phyloP scores from a whole-genome alignment of 1,140 invertebrate genomes.

The Chymomyza costata region DNA sequence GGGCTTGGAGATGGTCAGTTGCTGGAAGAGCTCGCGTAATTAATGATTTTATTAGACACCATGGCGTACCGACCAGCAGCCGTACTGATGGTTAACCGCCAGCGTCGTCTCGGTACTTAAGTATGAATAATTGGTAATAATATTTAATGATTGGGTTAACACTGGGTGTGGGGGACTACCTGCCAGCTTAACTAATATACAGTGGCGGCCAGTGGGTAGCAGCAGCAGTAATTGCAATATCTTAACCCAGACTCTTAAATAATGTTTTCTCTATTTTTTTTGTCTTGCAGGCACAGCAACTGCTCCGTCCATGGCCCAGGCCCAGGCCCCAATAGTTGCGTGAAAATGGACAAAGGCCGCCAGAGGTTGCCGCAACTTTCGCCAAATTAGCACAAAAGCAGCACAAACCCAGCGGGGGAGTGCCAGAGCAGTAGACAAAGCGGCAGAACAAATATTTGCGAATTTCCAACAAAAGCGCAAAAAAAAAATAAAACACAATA shows the following conservation, averaged over 20 bases:
- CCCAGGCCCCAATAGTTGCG: constrained; percentile 39
- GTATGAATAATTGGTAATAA: constrained; percentile 74
- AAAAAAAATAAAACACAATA: constrained; percentile 6
- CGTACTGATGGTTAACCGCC: constrained; percentile 21
- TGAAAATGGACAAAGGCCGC: constrained; percentile 69
- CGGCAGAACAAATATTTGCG: constrained; percentile 52
- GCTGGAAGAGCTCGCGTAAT: constrained; percentile 38
- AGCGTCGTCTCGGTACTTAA: constrained; percentile 58
- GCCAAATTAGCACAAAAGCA: constrained; percentile 55
- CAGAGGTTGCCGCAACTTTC: constrained; percentile 56
- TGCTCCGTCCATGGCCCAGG: constrained; percentile 61
- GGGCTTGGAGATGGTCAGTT: constrained; percentile 17
- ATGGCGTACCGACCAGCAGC: constrained; percentile 36
- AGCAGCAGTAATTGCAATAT: constrained; percentile 43
- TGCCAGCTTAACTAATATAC: constrained; percentile 23
- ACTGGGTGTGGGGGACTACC: constrained; percentile 37
- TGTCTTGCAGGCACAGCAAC: constrained; percentile 11
- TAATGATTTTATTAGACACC: constrained; percentile 73
- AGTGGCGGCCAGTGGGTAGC: constrained; percentile 5
- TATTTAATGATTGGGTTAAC: constrained; percentile 64
- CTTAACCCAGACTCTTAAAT: constrained; percentile 20
- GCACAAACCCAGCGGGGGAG: neutral
- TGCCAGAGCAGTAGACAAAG: constrained; percentile 11
- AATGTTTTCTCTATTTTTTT: constrained; percentile 11
- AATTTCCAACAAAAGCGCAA: constrained; percentile 19